phyloP scores from a whole-genome alignment of 2,797 vertebrate species.

The Synanceia verrucosa region DNA sequence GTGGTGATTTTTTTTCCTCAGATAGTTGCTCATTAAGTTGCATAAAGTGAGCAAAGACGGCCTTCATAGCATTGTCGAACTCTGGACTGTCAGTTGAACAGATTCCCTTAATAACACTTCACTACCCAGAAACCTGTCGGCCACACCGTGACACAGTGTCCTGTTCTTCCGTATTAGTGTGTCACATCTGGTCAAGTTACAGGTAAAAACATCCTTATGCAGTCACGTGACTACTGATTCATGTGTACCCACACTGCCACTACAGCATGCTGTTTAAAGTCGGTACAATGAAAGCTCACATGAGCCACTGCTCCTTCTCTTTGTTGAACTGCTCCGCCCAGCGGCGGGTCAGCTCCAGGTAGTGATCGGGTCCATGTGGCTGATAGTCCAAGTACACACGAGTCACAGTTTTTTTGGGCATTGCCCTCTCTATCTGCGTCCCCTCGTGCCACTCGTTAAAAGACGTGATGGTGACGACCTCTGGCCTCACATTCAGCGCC shows the following conservation, averaged over 20 bases:
- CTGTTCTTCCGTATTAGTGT: not conserved
- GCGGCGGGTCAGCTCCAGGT: slow-evolving; percentile 88
- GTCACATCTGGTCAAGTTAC: not conserved
- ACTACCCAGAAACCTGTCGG: not conserved
- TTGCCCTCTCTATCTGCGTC: slow-evolving; percentile 90
- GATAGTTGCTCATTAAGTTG: not conserved
- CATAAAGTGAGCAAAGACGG: not conserved
- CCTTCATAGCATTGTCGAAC: slow-evolving; percentile 1
- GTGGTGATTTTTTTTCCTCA: not conserved
- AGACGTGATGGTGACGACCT: slow-evolving; percentile 88
- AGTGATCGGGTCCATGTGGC: slow-evolving; percentile 87
- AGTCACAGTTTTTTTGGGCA: slow-evolving; percentile 87
- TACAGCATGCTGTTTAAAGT: slow-evolving; percentile 6
- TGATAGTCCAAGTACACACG: slow-evolving; percentile 90
- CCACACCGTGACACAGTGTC: not conserved
- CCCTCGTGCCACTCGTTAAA: slow-evolving; percentile 95
- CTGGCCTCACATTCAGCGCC: slow-evolving; percentile 84
- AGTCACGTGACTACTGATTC: not conserved
- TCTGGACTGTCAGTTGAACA: not conserved
- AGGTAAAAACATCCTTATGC: not conserved
- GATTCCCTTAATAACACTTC: not conserved
- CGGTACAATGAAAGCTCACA: slow-evolving; percentile 81
- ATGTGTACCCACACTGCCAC: not conserved
- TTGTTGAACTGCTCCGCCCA: slow-evolving; percentile 90
- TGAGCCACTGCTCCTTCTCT: slow-evolving; percentile 90